Evolutionary conservation across 1,140 invertebrate genomes (phyloP), one percentile per base, ranked within the genome.

Genomic region (Drosophila leontia): DNA sequence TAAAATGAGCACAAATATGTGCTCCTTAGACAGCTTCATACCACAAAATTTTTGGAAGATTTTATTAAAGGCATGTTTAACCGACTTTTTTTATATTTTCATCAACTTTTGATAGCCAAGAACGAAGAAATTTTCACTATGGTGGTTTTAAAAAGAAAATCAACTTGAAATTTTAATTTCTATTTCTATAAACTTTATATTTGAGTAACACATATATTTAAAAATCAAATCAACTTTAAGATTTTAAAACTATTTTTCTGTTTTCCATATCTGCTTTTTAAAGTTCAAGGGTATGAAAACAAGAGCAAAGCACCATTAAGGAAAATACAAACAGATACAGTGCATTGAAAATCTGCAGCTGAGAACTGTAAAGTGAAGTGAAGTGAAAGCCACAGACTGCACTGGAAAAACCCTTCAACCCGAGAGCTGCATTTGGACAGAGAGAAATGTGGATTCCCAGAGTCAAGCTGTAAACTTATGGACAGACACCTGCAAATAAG

Each of bases 401-500:
- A 56, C 56, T 15, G 32, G 9, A 11, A n/a, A 65, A 74, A 64
- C 41, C 35, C 62, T 64, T 44, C 29, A 34, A 56, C 50, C 56
- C 44, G 59, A 37, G 32, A n/a, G 17, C 35, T 70, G 68, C 69
- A 72, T 41, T 72, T 39, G 23, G 23, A 29, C 53, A n/a, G 44
- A 23, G 34, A 50, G 67, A 51, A 71, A 51, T 39, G 42, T 37
- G 61, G 41, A 42, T 65, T 76, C 51, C 59, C 60, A 74, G 39
- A 58, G 39, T 42, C 37, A n/a, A 69, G 68, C 72, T 55, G 42
- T 44, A 56, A 50, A 71, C 68, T 71, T 57, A 75, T 44, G 29
- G 56, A 42, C 26, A 50, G 70, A 69, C 75, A 83, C 63, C 76
- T 77, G 80, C 68, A 62, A 88, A 87, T 88, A 80, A 58, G 83